Evolutionary conservation across 2,797 vertebrate species (phyloP).

Genomic region (Cyclopterus lumpus): DNA sequence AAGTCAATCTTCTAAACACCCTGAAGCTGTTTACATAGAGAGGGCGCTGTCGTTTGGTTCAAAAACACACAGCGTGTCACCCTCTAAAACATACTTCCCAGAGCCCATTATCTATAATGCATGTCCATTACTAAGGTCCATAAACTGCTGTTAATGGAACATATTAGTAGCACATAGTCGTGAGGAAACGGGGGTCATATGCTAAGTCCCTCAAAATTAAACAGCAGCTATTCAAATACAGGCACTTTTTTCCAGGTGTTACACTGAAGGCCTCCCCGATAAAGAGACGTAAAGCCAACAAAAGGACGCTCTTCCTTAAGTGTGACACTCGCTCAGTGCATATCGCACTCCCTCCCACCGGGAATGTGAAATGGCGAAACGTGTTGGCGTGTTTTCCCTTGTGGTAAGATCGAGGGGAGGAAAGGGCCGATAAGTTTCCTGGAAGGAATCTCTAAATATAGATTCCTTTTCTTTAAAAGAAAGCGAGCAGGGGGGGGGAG

Average conservation of each 20-base stretch:
- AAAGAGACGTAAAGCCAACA: not conserved
- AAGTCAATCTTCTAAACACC: slow-evolving; percentile 12
- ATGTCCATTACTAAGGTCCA: slow-evolving; percentile 55
- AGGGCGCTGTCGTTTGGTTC: slow-evolving; percentile 3
- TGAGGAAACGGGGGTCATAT: slow-evolving; percentile 2
- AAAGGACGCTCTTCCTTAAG: not conserved
- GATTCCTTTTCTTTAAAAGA: slow-evolving; percentile 45
- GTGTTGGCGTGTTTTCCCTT: slow-evolving; percentile 50
- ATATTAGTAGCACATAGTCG: slow-evolving; percentile 2
- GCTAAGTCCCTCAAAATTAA: slow-evolving; percentile 30
- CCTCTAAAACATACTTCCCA: slow-evolving; percentile 34
- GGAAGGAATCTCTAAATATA: slow-evolving; percentile 72
- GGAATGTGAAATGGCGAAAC: slow-evolving; percentile 37
- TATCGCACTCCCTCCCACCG: not conserved
- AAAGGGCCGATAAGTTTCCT: slow-evolving; percentile 46
- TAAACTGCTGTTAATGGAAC: slow-evolving; percentile 61
- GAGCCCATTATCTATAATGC: slow-evolving; percentile 48
- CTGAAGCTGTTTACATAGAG: not conserved
- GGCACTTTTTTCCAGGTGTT: slow-evolving; percentile 12
- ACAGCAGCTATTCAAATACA: slow-evolving; percentile 7
- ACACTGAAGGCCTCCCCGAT: not conserved
- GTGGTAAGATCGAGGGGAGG: slow-evolving; percentile 39
- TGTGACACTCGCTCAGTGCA: slow-evolving; percentile 19
- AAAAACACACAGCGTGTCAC: slow-evolving; percentile 9
- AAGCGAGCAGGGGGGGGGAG: not conserved